These are phyloP conservation scores for Tupiocoris notatus DNA, from an alignment of 2,888 invertebrate species.

Conservation along the genomic window DNA sequence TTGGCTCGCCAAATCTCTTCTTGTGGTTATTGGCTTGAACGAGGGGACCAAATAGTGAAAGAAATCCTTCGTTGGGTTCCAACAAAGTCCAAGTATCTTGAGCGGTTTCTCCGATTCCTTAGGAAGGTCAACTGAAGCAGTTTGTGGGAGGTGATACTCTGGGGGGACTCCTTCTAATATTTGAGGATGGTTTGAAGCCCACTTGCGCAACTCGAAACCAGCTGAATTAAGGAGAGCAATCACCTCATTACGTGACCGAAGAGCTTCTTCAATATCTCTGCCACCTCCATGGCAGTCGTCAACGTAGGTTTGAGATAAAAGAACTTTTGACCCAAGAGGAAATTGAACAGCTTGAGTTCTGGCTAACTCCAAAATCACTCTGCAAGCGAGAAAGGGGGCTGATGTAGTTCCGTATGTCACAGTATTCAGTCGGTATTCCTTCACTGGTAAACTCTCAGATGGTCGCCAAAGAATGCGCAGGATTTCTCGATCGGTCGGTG, in stretches of 20 bases:
- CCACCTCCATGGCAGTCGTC: slow-evolving; percentile 6
- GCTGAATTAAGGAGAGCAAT: background rate
- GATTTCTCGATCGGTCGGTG: background rate
- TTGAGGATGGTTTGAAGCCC: background rate
- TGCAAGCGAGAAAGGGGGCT: slow-evolving; percentile 1
- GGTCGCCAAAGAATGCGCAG: slow-evolving; percentile 8
- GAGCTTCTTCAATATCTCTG: background rate
- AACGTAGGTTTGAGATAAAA: background rate
- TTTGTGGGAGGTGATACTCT: background rate
- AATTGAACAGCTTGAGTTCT: too few species aligned
- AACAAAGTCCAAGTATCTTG: slow-evolving; percentile 1
- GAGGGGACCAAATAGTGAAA: background rate
- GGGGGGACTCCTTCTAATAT: background rate
- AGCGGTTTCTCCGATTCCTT: background rate
- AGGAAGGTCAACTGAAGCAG: background rate
- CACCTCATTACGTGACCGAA: background rate
- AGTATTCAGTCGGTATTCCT: background rate
- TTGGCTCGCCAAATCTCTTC: background rate
- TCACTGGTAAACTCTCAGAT: background rate
- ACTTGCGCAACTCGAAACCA: background rate
- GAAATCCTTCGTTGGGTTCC: background rate
- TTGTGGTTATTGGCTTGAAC: background rate
- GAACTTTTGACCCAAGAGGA: background rate
- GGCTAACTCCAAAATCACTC: background rate
- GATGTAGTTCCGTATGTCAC: background rate